A percentile compares a stretch with the other conserved stretches of the same genome.
phyloP scores from a whole-genome alignment of 2,888 invertebrate species.

The Rhorus exstirpatorius region DNA sequence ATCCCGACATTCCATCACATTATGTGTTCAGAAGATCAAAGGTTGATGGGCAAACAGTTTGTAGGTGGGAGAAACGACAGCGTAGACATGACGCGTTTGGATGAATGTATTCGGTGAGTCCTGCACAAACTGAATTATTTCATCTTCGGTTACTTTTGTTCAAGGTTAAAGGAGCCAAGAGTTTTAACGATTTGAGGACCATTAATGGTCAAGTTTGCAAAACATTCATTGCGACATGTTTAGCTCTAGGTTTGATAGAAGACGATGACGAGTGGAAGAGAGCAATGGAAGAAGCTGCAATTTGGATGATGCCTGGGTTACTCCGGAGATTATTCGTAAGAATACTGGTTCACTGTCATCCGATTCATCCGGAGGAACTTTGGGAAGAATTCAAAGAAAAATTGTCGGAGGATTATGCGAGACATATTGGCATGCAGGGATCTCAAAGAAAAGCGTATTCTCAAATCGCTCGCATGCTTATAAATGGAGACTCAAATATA shows the following conservation, averaged over 20 bases:
- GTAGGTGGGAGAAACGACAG: slow-evolving; percentile 54
- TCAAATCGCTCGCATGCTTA: slow-evolving; percentile 52
- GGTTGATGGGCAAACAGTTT: slow-evolving; percentile 42
- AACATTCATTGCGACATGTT: slow-evolving; percentile 73
- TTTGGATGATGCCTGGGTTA: slow-evolving; percentile 69
- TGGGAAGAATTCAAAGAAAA: slow-evolving; percentile 72
- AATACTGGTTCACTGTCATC: slow-evolving; percentile 74
- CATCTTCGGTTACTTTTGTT: slow-evolving; percentile 75
- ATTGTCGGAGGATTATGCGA: slow-evolving; percentile 65
- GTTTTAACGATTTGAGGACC: slow-evolving; percentile 75
- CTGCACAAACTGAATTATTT: slow-evolving; percentile 74
- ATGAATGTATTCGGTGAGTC: slow-evolving; percentile 75
- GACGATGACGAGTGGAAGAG: slow-evolving; percentile 72
- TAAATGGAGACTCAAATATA: slow-evolving; percentile 48
- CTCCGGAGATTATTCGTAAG: slow-evolving; percentile 78
- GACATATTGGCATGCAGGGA: slow-evolving; percentile 9
- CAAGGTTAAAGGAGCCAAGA: slow-evolving; percentile 75
- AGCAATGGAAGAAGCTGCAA: slow-evolving; percentile 60
- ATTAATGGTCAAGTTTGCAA: slow-evolving; percentile 73
- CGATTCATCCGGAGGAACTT: slow-evolving; percentile 70
- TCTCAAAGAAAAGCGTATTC: slow-evolving; percentile 45
- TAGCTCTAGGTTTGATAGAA: slow-evolving; percentile 75
- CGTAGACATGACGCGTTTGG: slow-evolving; percentile 48
- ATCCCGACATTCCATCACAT: slow-evolving; percentile 56
- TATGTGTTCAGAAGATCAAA: slow-evolving; percentile 48